Conservation (phyloP, 2,113 vertebrate genomes). For the Phylloscopus trochiloides region DNA sequence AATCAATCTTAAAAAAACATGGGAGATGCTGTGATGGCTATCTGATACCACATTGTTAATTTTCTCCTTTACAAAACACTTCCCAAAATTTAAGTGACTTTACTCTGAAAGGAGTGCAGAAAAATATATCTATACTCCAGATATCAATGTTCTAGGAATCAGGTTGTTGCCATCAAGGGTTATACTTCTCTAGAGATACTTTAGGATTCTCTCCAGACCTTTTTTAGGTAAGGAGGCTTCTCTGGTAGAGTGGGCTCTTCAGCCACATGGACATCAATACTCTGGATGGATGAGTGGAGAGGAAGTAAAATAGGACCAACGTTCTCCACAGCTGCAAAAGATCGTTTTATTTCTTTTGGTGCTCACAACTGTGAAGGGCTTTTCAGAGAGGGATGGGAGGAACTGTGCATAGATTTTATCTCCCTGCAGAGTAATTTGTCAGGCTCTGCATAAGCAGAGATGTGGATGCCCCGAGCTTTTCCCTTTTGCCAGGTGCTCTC, state of each 20-base stretch:
- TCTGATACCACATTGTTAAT: neutral
- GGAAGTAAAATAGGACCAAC: neutral
- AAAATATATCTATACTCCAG: neutral
- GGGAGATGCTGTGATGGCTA: neutral
- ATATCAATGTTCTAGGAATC: neutral
- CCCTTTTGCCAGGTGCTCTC: neutral
- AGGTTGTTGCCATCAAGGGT: neutral
- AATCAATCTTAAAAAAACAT: neutral
- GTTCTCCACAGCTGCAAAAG: neutral
- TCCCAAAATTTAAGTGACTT: neutral
- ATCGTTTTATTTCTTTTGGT: neutral
- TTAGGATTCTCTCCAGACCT: neutral
- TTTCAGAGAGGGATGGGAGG: neutral
- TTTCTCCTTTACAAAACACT: neutral
- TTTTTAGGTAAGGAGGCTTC: neutral
- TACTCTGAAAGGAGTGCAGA: neutral
- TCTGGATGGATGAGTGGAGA: neutral
- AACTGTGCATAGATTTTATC: neutral
- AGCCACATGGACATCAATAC: neutral
- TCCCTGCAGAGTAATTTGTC: neutral
- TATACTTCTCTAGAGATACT: neutral
- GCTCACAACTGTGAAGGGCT: neutral
- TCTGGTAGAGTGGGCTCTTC: neutral
- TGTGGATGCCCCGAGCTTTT: neutral
- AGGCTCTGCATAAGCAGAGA: neutral